phyloP scores from a whole-genome alignment of 2,797 vertebrate species.

The Nyctalus aviator region DNA sequence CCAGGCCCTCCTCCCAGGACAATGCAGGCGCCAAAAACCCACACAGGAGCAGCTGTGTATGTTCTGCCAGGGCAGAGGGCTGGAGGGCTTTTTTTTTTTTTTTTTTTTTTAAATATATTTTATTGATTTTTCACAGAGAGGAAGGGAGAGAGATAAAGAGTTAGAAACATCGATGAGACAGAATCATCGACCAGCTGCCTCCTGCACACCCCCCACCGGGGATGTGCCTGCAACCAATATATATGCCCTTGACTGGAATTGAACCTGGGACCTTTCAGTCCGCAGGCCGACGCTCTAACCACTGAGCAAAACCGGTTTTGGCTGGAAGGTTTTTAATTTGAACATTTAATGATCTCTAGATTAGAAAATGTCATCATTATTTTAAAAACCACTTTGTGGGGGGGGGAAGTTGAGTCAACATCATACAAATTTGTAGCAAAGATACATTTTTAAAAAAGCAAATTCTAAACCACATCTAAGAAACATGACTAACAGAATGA shows the following conservation, averaged over 20 bases:
- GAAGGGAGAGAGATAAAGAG: too few relatives aligned
- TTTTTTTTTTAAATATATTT: too few relatives aligned
- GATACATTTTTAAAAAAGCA: background rate
- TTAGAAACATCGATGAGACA: too few relatives aligned
- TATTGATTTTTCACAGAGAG: too few relatives aligned
- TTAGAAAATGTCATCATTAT: background rate
- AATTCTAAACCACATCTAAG: background rate
- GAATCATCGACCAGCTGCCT: too few relatives aligned
- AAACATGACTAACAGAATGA: background rate
- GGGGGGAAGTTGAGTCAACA: background rate
- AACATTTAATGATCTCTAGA: background rate
- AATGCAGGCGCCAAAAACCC: background rate
- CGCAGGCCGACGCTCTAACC: too few relatives aligned
- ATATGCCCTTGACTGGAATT: too few relatives aligned
- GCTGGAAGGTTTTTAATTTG: background rate
- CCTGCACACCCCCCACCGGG: too few relatives aligned
- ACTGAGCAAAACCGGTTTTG: too few relatives aligned
- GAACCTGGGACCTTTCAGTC: too few relatives aligned
- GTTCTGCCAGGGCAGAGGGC: background rate
- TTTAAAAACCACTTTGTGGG: background rate
- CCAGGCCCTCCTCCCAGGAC: background rate
- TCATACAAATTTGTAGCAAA: background rate
- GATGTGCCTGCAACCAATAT: too few relatives aligned
- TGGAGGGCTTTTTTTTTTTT: background rate
- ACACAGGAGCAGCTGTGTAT: background rate